Evolutionary conservation across 2,113 vertebrate species (phyloP).

Genomic region (Ochotona curzoniae): DNA sequence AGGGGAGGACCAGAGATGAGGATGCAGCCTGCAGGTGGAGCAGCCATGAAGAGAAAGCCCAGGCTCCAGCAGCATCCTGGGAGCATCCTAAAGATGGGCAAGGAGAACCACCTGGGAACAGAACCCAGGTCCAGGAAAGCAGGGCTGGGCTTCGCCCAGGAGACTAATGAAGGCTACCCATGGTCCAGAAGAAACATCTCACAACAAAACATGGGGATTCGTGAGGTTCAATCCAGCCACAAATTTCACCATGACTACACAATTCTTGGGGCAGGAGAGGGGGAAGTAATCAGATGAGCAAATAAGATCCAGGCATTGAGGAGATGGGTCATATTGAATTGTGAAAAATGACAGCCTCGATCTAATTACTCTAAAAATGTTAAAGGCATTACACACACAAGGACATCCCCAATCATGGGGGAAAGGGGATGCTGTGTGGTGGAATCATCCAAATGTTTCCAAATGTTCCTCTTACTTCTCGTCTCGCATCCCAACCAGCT

Average conservation of each 20-base stretch:
- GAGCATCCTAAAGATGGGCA: background rate
- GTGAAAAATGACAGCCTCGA: background rate
- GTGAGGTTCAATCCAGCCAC: background rate
- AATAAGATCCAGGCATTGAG: background rate
- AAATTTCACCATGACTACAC: background rate
- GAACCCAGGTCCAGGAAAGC: background rate
- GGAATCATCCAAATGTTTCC: constrained; percentile 41
- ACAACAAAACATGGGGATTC: background rate
- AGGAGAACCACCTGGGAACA: background rate
- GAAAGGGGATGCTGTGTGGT: background rate
- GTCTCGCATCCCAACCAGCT: background rate
- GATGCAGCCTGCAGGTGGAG: rapidly evolving
- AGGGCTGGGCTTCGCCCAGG: background rate
- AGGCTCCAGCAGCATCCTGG: background rate
- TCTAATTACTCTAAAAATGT: background rate
- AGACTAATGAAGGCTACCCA: background rate
- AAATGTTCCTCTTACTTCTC: background rate
- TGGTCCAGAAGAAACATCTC: background rate
- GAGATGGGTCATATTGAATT: background rate
- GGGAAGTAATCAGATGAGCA: background rate
- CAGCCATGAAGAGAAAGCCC: background rate
- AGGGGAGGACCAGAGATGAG: background rate
- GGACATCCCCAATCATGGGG: background rate
- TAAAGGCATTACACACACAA: background rate
- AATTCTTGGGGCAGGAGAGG: background rate